These are phyloP conservation scores for Stratiomys singularior DNA, from an alignment of 2,888 invertebrate genomes.

Conservation along the genomic window DNA sequence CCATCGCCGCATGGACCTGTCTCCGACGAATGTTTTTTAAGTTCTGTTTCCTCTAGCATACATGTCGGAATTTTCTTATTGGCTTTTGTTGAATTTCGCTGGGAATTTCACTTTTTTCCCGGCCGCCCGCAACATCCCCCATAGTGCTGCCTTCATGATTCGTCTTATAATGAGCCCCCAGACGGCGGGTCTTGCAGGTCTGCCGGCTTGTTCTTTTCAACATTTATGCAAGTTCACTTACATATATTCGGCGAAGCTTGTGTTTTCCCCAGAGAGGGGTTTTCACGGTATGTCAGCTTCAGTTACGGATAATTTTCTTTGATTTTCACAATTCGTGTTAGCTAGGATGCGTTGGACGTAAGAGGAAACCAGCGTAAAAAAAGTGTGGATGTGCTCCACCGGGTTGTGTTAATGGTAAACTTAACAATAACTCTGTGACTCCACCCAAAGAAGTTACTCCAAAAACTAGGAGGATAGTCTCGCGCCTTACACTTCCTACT, in stretches of 20 bases:
- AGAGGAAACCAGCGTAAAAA: too few species aligned
- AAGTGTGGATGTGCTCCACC: too few species aligned
- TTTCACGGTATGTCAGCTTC: constrained; percentile 53
- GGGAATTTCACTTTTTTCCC: constrained; percentile 41
- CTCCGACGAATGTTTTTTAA: background rate
- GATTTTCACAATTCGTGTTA: constrained; percentile 46
- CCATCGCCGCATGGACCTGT: constrained; percentile 42
- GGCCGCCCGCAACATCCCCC: constrained; percentile 27
- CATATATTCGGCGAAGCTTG: constrained; percentile 43
- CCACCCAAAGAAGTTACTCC: too few species aligned
- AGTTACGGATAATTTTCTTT: constrained; percentile 52
- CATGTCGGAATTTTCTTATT: constrained; percentile 27
- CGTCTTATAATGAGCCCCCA: constrained; percentile 14
- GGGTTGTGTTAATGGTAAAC: too few species aligned
- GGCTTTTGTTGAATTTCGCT: constrained; percentile 38
- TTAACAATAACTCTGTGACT: too few species aligned
- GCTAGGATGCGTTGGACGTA: too few species aligned
- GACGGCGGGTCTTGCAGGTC: background rate
- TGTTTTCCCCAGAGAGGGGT: constrained; percentile 39
- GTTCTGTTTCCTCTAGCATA: background rate
- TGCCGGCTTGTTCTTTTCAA: background rate
- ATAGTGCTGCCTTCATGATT: background rate
- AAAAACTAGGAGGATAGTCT: too few species aligned
- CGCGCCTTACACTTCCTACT: too few species aligned
- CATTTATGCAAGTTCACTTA: constrained; percentile 24